Base-by-base conservation (phyloP, 2,797 vertebrate species). In the Pangasius larnaudii region DNA sequence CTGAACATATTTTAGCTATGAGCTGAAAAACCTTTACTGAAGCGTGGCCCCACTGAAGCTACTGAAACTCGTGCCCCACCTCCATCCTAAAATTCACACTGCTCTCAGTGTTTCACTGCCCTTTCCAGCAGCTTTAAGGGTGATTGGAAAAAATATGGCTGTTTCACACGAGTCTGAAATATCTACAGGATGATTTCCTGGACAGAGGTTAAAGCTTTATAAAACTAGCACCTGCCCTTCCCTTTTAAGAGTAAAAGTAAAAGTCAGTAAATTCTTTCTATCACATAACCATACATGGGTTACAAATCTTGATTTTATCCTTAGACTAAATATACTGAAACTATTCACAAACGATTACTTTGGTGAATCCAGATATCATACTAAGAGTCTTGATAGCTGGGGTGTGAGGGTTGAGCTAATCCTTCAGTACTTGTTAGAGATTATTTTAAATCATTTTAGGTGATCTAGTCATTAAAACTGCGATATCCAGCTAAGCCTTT, bases 11-110 rank as follows among this genome's bases (percentile, higher is more conserved):
- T 88, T 78, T 65, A 67, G 81, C 81, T 65, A 53, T 53, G 46
- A 84, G 86, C 80, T 51, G 59, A 84, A 88, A 80, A 84, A 77
- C 56, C 81, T 84, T 88, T 78, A 67, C 36, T 49, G 58, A 78
- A 56, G 72, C 79, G 30, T 71, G 22, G 67, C 79, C 67, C n/a
- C 36, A 65, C 2, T 82, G 39, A 46, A 63, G 24, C 46, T 24
- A 84, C 46, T 69, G 14, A n/a, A 82, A 8, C 59, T 42, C 24
- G 8, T 49, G 67, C 53, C 18, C n/a, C 39, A 74, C 39, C 86
- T 49, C 86, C 53, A 16, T 74, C n/a, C n/a, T 13, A 42, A 87
- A 27, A 27, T 19, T 58, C 5, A 33, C 24, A 67, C 3, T 79
- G 46, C 56, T 61, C 14, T 84, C n/a, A 63, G 19, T 59, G 56